Conservation (phyloP, 2,113 vertebrate species). For the Boulengeromyrus knoepffleri region DNA sequence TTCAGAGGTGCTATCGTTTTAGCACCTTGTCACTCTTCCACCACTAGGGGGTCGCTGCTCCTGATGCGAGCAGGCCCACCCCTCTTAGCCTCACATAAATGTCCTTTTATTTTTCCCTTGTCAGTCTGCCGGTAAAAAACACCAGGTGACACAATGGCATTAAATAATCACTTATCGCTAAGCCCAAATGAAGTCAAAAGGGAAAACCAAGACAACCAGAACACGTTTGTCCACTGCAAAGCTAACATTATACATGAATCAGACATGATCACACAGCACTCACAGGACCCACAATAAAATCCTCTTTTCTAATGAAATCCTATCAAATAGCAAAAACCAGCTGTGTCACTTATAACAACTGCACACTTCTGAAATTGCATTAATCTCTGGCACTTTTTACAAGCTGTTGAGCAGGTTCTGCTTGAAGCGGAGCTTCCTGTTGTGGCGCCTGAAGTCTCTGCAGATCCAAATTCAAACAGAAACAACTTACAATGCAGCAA, state of each 20-base stretch:
- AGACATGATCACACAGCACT: not conserved
- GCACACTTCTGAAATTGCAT: not conserved
- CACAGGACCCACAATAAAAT: not conserved
- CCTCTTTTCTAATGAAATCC: not conserved
- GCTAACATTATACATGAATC: not conserved
- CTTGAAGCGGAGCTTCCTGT: not conserved
- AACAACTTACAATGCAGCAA: not conserved
- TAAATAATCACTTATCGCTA: not conserved
- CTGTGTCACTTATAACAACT: not conserved
- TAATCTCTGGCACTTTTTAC: not conserved
- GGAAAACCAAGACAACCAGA: not conserved
- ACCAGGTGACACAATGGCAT: not conserved
- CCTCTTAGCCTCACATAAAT: not conserved
- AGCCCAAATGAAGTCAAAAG: not conserved
- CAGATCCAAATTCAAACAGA: not conserved
- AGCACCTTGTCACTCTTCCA: constrained; percentile 24
- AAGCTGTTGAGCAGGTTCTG: not conserved
- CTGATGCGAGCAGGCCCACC: not conserved
- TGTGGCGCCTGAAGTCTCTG: not conserved
- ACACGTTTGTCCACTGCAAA: not conserved
- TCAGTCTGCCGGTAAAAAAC: not conserved
- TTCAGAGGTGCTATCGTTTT: constrained; percentile 23
- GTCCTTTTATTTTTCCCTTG: not conserved
- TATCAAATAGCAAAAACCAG: not conserved
- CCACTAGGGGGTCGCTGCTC: not conserved